Evolutionary conservation across 2,113 vertebrate species (phyloP).

Genomic region (Apus apus): DNA sequence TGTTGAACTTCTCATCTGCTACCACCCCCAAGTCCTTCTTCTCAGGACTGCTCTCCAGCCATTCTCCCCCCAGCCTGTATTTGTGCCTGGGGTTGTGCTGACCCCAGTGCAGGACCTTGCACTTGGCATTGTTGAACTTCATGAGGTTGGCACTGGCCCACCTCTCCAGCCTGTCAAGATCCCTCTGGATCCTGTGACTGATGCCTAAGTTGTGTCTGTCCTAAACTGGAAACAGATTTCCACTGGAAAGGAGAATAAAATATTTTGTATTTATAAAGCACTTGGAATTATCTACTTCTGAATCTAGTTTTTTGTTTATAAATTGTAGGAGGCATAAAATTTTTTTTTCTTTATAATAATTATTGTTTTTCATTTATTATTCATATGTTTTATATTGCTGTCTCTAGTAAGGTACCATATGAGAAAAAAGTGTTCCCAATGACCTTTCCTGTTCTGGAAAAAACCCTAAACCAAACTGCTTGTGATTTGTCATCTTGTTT

Average conservation of each 20-base stretch:
- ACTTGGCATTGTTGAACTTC: no score
- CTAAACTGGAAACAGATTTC: not conserved
- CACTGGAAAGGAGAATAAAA: not conserved
- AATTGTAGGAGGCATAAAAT: not conserved
- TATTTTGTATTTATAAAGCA: not conserved
- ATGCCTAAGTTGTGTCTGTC: not conserved
- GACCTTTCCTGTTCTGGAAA: not conserved
- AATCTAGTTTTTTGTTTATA: not conserved
- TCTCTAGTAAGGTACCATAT: not conserved
- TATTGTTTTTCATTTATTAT: not conserved
- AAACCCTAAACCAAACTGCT: not conserved
- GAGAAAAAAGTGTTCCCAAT: not conserved
- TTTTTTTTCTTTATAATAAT: not conserved
- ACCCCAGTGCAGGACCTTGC: no score
- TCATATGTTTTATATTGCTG: not conserved
- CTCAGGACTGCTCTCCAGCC: no score
- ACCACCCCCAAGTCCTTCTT: no score
- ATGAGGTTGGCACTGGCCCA: no score
- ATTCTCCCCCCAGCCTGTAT: no score
- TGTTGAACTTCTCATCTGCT: no score
- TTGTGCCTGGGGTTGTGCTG: no score
- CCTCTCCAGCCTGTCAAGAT: no score
- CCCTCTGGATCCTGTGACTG: not conserved
- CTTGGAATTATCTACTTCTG: not conserved
- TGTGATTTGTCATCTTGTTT: slow-evolving; percentile 43